Percentiles rank a stretch among this genome's conserved stretches.
Conservation (phyloP, 2,888 invertebrate species). For the Noctuana brunneofusca region DNA sequence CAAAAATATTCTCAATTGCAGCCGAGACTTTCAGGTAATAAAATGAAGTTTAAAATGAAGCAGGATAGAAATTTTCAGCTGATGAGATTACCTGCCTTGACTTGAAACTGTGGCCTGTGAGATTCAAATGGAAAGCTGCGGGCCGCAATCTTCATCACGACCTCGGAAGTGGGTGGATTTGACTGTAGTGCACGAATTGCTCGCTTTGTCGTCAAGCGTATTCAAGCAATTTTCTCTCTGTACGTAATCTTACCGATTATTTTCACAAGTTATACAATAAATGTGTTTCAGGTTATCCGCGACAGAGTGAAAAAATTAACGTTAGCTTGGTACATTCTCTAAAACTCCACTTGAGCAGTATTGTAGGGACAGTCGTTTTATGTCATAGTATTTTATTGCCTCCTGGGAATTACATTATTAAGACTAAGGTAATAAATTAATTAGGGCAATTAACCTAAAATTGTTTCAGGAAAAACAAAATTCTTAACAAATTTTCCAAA, state of each 20-base stretch:
- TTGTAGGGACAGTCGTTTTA: too few relatives aligned
- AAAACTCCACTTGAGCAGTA: too few relatives aligned
- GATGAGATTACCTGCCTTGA: conserved; percentile 15
- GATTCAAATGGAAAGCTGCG: conserved; percentile 2
- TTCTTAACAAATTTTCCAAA: neutral
- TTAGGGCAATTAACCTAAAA: too few relatives aligned
- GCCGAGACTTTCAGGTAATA: conserved; percentile 1
- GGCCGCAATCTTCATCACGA: conserved; percentile 14
- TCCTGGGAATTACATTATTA: neutral
- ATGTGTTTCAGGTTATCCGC: too few relatives aligned
- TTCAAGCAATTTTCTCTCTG: neutral
- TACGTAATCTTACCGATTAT: neutral
- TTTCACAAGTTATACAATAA: too few relatives aligned
- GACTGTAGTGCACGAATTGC: neutral
- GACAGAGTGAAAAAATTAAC: too few relatives aligned
- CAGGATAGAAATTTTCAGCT: conserved; percentile 1
- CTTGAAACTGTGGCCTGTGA: conserved; percentile 2
- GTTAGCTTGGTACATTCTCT: too few relatives aligned
- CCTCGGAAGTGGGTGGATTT: conserved; percentile 2
- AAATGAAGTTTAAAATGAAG: conserved; percentile 3
- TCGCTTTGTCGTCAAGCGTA: neutral
- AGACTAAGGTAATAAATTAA: neutral
- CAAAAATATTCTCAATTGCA: conserved; percentile 4
- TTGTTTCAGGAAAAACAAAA: conserved; percentile 3
- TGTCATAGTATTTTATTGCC: neutral